Base-by-base conservation (phyloP, 2,797 vertebrate species). In the Pagetopsis macropterus region DNA sequence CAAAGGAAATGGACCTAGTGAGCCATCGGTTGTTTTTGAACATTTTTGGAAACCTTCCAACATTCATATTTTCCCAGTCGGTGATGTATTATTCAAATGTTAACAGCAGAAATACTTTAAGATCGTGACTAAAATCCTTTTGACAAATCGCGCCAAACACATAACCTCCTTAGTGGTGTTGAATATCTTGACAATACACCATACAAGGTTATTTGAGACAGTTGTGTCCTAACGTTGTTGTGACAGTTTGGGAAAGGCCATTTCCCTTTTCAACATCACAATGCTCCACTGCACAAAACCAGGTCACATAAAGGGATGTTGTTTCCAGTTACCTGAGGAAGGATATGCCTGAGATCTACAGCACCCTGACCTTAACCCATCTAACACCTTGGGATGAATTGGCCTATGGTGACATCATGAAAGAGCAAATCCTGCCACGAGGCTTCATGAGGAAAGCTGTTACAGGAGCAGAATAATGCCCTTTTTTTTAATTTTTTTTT, bases 401-500 rank as follows among this genome's bases (percentile, higher is more conserved):
- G n/a, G 1, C 31, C 19, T 37, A 19, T 10, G 57, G 45, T 41
- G 58, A 54, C 49, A 44, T 72, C 48, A 23, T 19, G 23, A 33
- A 55, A 9, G 21, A 44, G 17, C 7, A 78, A 48, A 63, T 17
- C 23, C 33, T 55, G 55, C 48, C 45, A 33, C 21, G 4, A 65
- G 45, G 48, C 21, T 54, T 11, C 11, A 31, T 23, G 49, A 16
- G 12, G 31, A 58, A 44, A 59, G 13, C 16, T 63, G 27, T 31
- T 44, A 11, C 12, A 60, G 44, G 15, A 17, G 51, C 21, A 48
- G 54, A 73, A 31, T 44, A 45, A 50, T 44, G 0, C 5, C 8
- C 19, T 19, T 19, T n/a, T n/a, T 19, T 19, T 19, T 19, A n/a
- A n/a, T 19, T 19, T 19, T 19, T 19, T 19, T 19, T 19, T 19